Base-by-base conservation (phyloP, 2,888 invertebrate species). In the Ochropleura plecta region DNA sequence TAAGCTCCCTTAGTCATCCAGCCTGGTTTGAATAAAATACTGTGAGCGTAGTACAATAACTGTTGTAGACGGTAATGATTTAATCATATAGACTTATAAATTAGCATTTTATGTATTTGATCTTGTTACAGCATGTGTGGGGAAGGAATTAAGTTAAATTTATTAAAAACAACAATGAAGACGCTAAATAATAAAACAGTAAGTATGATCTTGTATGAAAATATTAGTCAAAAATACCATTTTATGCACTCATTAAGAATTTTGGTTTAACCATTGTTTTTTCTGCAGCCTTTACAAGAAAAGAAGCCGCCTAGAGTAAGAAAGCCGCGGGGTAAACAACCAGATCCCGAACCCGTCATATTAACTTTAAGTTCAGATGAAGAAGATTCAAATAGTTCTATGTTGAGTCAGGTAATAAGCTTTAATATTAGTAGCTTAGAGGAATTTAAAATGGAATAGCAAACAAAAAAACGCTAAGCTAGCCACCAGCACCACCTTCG, bases 341-440 rank as follows among this genome's bases (percentile, higher is more conserved):
- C 97, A 1, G 98, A 97, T 77, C 97, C 97, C 14, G 97, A 98
- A 88, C 97, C 98, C 55, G 97, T 98, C 12, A 97, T 98, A 88
- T 94, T 98, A 78, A 97, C 97, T 20, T 94, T 97, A 67, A 98
- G 98, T 90, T 98, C 98, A 69, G 98, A 98, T 88, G 98, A 98
- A 83, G 98, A 98, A 84, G 97, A 96, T 84, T 96, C 96, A n/a
- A 96, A 96, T 86, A 96, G 96, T 88, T 96, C 96, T 40, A 92
- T 94, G 90, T 87, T 94, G 75, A 93, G 93, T 85, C 95, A 95
- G 93, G 96, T 96, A 93, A 79, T 60, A 70, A 62, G 68, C 30
- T 65, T 49, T 49, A 49, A 30, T 18, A 59, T 66, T 60, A 3
- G 48, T 40, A 42, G 12, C 4, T 46, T 64, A 8, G 6, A 76